Evolutionary conservation across 2,113 vertebrate species (phyloP).

Genomic region (Petromus typicus): DNA sequence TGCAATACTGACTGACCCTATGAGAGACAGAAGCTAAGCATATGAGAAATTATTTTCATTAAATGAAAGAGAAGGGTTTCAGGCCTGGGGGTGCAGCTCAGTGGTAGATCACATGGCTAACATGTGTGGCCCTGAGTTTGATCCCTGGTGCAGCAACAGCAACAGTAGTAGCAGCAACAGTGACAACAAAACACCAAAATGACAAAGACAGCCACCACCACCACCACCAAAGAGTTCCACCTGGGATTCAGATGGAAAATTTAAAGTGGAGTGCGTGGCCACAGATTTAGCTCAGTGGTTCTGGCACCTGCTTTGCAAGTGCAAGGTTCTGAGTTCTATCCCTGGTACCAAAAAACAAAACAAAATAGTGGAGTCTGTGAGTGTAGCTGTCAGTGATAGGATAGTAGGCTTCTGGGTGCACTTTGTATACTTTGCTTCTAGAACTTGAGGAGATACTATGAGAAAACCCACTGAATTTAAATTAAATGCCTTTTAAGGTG

Average conservation of each 20-base stretch:
- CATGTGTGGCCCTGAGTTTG: neutral
- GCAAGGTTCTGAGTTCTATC: no score
- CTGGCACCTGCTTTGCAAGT: no score
- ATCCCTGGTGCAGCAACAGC: neutral
- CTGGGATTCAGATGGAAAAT: neutral
- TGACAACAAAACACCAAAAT: rapidly evolving
- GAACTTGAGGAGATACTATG: neutral
- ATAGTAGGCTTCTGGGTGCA: neutral
- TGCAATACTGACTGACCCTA: neutral
- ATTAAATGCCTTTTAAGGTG: neutral
- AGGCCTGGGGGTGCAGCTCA: neutral
- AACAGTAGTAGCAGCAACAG: neutral
- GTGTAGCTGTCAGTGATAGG: neutral
- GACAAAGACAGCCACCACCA: neutral
- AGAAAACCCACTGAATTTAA: neutral
- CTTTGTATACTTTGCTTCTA: neutral
- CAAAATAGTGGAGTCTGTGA: neutral
- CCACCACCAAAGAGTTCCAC: neutral
- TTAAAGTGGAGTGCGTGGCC: neutral
- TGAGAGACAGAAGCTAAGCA: neutral
- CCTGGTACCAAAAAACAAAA: no score
- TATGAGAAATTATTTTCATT: neutral
- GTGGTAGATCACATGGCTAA: neutral
- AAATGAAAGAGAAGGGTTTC: neutral
- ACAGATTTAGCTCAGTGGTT: no score